Conservation (phyloP, 1,140 invertebrate genomes). For the Drosophila lacertosa region DNA sequence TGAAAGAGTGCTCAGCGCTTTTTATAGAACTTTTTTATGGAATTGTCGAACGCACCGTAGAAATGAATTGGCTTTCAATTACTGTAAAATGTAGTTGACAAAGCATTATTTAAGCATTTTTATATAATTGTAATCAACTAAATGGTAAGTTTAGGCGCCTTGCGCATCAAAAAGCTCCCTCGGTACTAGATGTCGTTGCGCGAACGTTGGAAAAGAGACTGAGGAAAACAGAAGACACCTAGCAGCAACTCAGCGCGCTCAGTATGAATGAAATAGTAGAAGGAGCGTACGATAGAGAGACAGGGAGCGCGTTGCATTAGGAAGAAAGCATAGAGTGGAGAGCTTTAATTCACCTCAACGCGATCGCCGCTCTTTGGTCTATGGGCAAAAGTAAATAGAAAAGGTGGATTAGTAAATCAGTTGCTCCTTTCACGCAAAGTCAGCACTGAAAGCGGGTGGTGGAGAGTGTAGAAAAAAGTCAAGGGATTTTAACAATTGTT, state of each 20-base stretch:
- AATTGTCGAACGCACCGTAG: slow-evolving; percentile 31
- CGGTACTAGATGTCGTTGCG: slow-evolving; percentile 62
- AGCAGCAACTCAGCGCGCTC: slow-evolving; percentile 11
- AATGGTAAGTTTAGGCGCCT: slow-evolving; percentile 44
- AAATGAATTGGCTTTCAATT: slow-evolving; percentile 24
- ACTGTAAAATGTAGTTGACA: slow-evolving; percentile 11
- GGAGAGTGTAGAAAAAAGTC: slow-evolving; percentile 11
- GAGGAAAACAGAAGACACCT: slow-evolving; percentile 45
- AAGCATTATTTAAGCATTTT: slow-evolving; percentile 44
- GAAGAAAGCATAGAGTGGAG: not conserved
- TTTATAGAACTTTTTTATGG: slow-evolving; percentile 41
- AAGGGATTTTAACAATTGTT: slow-evolving; percentile 61
- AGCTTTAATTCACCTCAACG: not conserved
- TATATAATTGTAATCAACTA: slow-evolving; percentile 30
- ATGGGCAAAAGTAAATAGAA: no score
- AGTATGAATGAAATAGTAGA: slow-evolving; percentile 52
- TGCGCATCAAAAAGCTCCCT: slow-evolving; percentile 47
- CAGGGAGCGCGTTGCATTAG: slow-evolving; percentile 13
- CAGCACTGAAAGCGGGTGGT: no score
- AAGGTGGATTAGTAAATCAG: no score
- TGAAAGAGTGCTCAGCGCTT: slow-evolving; percentile 37
- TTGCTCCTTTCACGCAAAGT: no score
- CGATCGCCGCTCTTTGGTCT: not conserved
- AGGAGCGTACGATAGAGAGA: slow-evolving; percentile 40
- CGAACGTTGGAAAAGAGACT: slow-evolving; percentile 75